Evolutionary conservation across 2,888 invertebrate genomes (phyloP).

Genomic region (Dugesia japonica): DNA sequence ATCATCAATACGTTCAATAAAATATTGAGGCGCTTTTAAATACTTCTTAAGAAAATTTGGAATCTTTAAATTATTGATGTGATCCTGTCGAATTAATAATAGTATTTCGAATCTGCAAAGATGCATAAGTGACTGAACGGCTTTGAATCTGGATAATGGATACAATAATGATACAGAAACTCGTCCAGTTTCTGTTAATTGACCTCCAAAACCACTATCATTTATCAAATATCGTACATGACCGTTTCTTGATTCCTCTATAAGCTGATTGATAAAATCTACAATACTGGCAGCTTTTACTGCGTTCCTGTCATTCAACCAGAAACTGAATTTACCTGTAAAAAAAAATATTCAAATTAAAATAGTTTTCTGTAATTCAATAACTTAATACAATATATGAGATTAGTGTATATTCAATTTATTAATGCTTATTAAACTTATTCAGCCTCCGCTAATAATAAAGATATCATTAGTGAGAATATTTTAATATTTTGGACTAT

Average conservation of each 20-base stretch:
- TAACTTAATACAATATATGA: too few species aligned
- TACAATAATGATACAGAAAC: background rate
- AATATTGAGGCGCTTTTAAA: constrained; percentile 8
- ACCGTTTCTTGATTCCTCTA: background rate
- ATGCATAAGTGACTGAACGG: background rate
- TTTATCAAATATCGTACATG: background rate
- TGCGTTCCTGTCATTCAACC: constrained; percentile 1
- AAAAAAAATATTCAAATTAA: too few species aligned
- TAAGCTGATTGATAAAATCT: background rate
- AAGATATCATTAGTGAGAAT: too few species aligned
- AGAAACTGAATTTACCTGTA: background rate
- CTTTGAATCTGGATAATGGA: background rate
- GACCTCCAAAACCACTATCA: background rate
- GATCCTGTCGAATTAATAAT: background rate
- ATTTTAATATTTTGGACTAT: too few species aligned
- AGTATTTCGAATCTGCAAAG: background rate
- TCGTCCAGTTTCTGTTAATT: background rate
- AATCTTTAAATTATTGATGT: background rate
- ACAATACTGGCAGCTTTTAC: background rate
- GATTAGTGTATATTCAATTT: too few species aligned
- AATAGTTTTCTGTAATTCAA: too few species aligned
- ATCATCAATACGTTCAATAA: background rate
- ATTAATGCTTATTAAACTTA: too few species aligned
- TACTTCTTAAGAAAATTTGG: background rate
- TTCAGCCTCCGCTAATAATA: too few species aligned